Conservation (phyloP, 2,797 vertebrate species). For the Myotis planiceps region DNA sequence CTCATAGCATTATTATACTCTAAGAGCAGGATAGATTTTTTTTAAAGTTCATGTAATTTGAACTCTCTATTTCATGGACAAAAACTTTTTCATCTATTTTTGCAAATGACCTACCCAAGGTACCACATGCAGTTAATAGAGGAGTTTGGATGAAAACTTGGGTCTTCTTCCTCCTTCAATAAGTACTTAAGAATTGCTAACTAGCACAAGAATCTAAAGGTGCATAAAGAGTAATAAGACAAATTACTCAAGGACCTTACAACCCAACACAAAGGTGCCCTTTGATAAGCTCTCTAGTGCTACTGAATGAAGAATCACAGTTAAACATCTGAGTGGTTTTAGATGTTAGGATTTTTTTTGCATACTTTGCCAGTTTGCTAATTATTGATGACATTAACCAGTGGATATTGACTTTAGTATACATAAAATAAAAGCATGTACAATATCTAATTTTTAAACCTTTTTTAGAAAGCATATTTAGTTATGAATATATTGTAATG, state of each 20-base stretch:
- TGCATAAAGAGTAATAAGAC: neutral
- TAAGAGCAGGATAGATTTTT: neutral
- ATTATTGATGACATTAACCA: neutral
- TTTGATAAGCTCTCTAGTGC: neutral
- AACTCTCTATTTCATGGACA: neutral
- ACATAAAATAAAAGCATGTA: neutral
- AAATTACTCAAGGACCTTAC: neutral
- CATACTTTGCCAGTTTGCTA: neutral
- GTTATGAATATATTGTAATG: neutral
- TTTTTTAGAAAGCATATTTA: neutral
- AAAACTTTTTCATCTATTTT: neutral
- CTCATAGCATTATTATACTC: neutral
- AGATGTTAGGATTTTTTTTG: neutral
- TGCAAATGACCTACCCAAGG: neutral
- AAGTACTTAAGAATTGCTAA: neutral
- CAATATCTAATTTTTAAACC: neutral
- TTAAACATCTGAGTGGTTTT: neutral
- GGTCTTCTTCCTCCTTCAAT: neutral
- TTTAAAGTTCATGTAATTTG: neutral
- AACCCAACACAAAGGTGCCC: neutral
- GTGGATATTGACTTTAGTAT: neutral
- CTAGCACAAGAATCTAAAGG: neutral
- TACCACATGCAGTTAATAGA: neutral
- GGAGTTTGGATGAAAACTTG: neutral
- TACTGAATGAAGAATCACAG: neutral